These are phyloP conservation scores for Hozukius guyotensis DNA, from an alignment of 2,797 vertebrate species.

Conservation along the genomic window DNA sequence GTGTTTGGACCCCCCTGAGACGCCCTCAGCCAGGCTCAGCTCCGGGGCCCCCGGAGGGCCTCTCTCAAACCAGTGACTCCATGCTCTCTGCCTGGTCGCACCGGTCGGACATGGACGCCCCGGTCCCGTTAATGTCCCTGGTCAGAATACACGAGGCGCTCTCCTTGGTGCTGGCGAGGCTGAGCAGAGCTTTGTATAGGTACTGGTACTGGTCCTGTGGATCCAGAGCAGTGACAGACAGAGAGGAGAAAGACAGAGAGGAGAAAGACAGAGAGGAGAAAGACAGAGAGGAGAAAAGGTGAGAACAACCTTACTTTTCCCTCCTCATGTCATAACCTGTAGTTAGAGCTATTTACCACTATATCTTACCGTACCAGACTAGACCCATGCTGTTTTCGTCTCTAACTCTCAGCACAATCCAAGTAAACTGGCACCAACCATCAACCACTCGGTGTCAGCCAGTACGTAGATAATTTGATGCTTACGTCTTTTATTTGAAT, in stretches of 20 bases:
- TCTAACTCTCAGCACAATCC: too few species aligned
- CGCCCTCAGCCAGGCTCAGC: constrained; percentile 30
- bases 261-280: too few species aligned
- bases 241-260: constrained; percentile 3
- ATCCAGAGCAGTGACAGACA: background rate
- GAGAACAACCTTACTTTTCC: background rate
- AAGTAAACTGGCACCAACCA: too few species aligned
- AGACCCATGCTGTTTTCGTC: too few species aligned
- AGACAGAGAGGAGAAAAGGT: background rate
- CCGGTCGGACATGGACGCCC: constrained; percentile 85
- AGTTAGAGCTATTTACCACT: too few species aligned
- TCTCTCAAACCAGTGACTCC: constrained; percentile 91
- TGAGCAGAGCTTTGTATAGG: constrained; percentile 95
- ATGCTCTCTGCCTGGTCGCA: constrained; percentile 92
- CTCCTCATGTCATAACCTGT: too few species aligned
- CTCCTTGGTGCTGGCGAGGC: constrained; percentile 92
- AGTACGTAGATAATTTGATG: too few species aligned
- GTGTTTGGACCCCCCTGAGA: constrained; percentile 17
- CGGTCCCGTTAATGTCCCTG: constrained; percentile 90
- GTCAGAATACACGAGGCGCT: constrained; percentile 84
- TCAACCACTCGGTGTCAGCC: too few species aligned
- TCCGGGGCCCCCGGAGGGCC: background rate
- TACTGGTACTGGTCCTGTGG: constrained; percentile 94
- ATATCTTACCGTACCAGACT: too few species aligned
- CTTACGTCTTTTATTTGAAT: too few species aligned